A percentile compares a stretch with the other conserved stretches of the same genome.
Evolutionary conservation across 2,888 invertebrate species (phyloP).

Genomic region (Acleris cristana): DNA sequence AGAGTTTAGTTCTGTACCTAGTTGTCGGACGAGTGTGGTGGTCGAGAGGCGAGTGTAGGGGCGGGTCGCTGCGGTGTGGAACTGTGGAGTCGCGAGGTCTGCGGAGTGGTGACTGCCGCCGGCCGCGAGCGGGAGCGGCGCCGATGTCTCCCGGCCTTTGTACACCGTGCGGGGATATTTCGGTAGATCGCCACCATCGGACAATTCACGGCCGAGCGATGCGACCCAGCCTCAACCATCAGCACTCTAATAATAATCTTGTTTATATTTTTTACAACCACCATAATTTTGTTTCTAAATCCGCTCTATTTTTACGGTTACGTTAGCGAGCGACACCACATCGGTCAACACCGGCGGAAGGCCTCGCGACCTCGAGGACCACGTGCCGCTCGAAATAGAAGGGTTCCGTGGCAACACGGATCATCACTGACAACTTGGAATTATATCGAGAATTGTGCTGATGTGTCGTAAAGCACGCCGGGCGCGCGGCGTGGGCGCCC

Average conservation of each 20-base stretch:
- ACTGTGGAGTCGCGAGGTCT: conserved; percentile 30
- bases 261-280: conserved; percentile 81
- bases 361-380: conserved; percentile 73
- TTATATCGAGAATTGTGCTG: conserved; percentile 52
- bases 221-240: conserved; percentile 77
- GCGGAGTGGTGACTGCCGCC: conserved; percentile 38
- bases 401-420: conserved; percentile 42
- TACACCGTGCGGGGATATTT: conserved; percentile 76
- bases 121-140: conserved; percentile 48
- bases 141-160: conserved; percentile 54
- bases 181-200: conserved; percentile 80
- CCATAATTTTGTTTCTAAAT: conserved; percentile 69
- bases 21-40: conserved; percentile 20
- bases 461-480: conserved; percentile 49
- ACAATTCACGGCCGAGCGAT: conserved; percentile 77
- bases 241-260: conserved; percentile 83
- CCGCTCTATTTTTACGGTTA: conserved; percentile 49
- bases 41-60: conserved; percentile 12
- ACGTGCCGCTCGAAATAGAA: conserved; percentile 77
- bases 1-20: conserved; percentile 28
- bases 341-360: conserved; percentile 41
- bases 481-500: conserved; percentile 40
- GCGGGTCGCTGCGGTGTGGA: conserved; percentile 16
- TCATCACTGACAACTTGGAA: conserved; percentile 49
- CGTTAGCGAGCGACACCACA: conserved; percentile 28